Percentiles rank a stretch among this genome's conserved stretches.
Conservation (phyloP, 2,113 vertebrate genomes). For the Chionodraco myersi region DNA sequence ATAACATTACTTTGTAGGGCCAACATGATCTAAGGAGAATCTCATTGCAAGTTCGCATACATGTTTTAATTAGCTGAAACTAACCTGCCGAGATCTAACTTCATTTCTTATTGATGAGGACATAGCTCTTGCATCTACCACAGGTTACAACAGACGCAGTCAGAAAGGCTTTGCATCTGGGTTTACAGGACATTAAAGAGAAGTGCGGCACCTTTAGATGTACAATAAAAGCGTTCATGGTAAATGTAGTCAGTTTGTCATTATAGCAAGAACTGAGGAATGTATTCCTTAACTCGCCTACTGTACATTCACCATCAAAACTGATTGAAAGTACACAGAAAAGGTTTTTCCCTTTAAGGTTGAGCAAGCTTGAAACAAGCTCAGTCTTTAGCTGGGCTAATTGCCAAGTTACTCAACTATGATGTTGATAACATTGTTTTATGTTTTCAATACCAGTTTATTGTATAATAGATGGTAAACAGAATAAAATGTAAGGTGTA, state of each 20-base stretch:
- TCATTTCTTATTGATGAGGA: slow-evolving; percentile 42
- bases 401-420: not conserved
- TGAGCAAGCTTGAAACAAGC: not conserved
- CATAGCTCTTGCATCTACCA: not conserved
- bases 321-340: no score
- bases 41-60: slow-evolving; percentile 28
- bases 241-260: no score
- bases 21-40: slow-evolving; percentile 20
- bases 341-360: not conserved
- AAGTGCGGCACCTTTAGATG: no score
- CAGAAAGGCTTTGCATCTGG: slow-evolving; percentile 1
- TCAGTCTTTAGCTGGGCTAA: not conserved
- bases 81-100: slow-evolving; percentile 24
- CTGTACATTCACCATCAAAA: no score
- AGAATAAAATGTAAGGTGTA: slow-evolving; percentile 46
- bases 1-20: not conserved
- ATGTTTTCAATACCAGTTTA: not conserved
- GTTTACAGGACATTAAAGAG: not conserved
- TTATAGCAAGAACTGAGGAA: no score
- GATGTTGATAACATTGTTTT: not conserved
- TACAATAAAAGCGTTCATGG: no score
- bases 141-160: not conserved
- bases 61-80: slow-evolving; percentile 48
- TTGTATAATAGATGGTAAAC: not conserved
- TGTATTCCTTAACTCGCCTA: no score